These are phyloP conservation scores for Netta rufina DNA, from an alignment of 2,797 vertebrate species.

Conservation along the genomic window DNA sequence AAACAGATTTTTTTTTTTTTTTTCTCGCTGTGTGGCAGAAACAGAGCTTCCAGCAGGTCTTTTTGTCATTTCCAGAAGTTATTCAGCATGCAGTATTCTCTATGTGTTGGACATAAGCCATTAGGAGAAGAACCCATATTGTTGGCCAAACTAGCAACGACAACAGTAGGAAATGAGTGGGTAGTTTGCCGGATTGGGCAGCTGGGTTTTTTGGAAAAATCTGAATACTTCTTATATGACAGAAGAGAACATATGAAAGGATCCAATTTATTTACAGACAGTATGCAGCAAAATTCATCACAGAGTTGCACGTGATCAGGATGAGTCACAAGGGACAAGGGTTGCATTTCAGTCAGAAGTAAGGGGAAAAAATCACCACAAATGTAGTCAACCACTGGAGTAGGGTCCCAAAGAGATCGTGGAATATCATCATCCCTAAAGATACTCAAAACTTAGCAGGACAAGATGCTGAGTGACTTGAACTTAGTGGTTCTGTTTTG, in stretches of 20 bases:
- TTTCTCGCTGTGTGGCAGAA: background rate
- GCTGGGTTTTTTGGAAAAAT: background rate
- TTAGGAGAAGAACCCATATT: background rate
- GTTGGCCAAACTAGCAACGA: background rate
- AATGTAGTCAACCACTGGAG: background rate
- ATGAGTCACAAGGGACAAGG: background rate
- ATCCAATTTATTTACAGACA: background rate
- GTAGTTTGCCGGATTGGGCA: background rate
- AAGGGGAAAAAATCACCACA: background rate
- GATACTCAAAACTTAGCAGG: background rate
- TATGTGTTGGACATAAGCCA: background rate
- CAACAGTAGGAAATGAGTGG: background rate
- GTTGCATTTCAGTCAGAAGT: background rate
- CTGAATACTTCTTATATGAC: background rate
- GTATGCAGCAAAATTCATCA: background rate
- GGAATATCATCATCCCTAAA: background rate
- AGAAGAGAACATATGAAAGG: background rate
- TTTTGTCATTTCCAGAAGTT: accelerated
- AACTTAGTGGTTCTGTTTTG: background rate
- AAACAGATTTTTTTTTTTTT: background rate
- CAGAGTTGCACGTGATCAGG: background rate
- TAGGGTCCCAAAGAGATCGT: background rate
- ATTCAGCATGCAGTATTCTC: background rate
- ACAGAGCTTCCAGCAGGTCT: background rate
- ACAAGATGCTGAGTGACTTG: background rate